Percentiles rank a stretch among this genome's conserved stretches.
phyloP scores from a whole-genome alignment of 1,140 invertebrate species.

The Carposina sasakii region DNA sequence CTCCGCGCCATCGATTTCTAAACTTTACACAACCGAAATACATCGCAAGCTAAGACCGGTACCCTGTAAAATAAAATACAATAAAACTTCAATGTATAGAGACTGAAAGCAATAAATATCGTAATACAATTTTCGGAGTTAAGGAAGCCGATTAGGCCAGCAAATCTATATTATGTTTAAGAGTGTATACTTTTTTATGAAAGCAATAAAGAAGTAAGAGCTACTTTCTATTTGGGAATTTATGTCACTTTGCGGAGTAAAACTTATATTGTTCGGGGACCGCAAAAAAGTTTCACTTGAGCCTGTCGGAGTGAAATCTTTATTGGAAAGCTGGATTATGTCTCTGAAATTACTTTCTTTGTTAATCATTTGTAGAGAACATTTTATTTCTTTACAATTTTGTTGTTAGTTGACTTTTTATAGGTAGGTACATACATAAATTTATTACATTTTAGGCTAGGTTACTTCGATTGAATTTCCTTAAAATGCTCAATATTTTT shows the following conservation, averaged over 20 bases:
- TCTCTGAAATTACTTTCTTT: too few species aligned
- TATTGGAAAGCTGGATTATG: constrained; percentile 65
- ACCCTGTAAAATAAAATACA: neutral
- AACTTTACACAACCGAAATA: too few species aligned
- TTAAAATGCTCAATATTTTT: constrained; percentile 12
- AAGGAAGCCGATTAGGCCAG: neutral
- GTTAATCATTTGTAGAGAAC: too few species aligned
- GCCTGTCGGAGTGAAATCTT: constrained; percentile 61
- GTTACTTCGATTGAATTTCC: too few species aligned
- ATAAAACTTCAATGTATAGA: neutral
- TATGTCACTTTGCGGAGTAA: constrained; percentile 67
- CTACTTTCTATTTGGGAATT: constrained; percentile 69
- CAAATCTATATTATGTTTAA: constrained; percentile 40
- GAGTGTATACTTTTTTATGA: constrained; percentile 66
- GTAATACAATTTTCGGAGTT: neutral
- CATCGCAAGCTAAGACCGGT: too few species aligned
- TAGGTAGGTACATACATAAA: too few species aligned
- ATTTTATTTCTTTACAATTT: too few species aligned
- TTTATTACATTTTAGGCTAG: too few species aligned
- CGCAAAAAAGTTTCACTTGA: constrained; percentile 69
- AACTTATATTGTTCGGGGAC: constrained; percentile 67
- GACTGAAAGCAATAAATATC: constrained; percentile 10
- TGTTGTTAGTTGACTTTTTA: too few species aligned
- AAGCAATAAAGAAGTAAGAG: constrained; percentile 69
- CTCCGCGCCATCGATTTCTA: neutral